These are phyloP conservation scores for Urosaurus nigricauda DNA, from an alignment of 2,797 vertebrate genomes.

Conservation along the genomic window DNA sequence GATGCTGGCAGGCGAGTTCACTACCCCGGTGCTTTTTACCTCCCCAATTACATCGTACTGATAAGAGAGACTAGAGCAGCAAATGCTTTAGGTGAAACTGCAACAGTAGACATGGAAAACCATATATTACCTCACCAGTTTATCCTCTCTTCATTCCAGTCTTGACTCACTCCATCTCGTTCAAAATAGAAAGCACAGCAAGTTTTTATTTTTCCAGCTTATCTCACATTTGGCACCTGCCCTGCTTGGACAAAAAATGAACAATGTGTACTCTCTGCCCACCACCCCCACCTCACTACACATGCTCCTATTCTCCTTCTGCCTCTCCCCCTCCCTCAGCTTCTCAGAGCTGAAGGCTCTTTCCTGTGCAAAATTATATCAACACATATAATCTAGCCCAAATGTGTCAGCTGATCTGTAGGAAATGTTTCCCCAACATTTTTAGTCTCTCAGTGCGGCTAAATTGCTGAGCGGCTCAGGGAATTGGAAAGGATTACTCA, in stretches of 20 bases:
- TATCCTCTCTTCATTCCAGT: not conserved
- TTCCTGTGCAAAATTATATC: constrained; percentile 62
- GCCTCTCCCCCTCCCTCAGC: constrained; percentile 45
- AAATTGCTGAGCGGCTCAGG: constrained; percentile 36
- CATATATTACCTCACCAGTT: fast-evolving
- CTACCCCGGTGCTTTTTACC: fast-evolving
- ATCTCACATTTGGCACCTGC: constrained; percentile 78
- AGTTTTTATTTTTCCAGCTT: constrained; percentile 61
- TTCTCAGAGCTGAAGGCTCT: constrained; percentile 34
- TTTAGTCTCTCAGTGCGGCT: constrained; percentile 40
- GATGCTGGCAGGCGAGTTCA: constrained; percentile 9
- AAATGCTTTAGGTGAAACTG: not conserved
- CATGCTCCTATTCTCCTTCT: not conserved
- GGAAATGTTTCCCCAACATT: constrained; percentile 64
- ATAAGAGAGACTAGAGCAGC: not conserved
- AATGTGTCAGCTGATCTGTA: constrained; percentile 75
- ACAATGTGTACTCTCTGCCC: constrained; percentile 46
- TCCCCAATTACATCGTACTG: fast-evolving
- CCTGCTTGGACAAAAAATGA: constrained; percentile 20
- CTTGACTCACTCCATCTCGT: constrained; percentile 9
- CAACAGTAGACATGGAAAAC: fast-evolving
- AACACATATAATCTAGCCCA: constrained; percentile 58
- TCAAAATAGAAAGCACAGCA: constrained; percentile 38
- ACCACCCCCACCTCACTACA: not conserved
- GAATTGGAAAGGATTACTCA: constrained; percentile 66